A percentile compares a stretch with the other conserved stretches of the same genome.
phyloP scores from a whole-genome alignment of 2,888 invertebrate genomes.

The Acronicta leporina region DNA sequence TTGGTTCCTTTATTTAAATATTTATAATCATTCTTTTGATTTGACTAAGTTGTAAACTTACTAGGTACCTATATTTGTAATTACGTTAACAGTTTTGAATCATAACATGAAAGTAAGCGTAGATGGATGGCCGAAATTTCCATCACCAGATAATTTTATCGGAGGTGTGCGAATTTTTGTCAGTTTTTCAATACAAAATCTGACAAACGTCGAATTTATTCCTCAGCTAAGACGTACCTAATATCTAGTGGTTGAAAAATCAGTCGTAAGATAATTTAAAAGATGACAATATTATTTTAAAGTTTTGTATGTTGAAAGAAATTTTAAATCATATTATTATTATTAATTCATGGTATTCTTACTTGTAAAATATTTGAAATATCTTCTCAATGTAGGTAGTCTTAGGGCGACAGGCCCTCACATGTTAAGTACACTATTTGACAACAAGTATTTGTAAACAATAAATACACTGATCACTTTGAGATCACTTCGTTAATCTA shows the following conservation, averaged over 20 bases:
- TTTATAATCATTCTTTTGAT: slow-evolving; percentile 3
- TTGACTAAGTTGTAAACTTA: slow-evolving; percentile 24
- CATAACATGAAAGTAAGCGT: slow-evolving; percentile 17
- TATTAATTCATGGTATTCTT: neutral
- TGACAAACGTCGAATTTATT: too few relatives aligned
- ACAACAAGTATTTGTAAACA: slow-evolving; percentile 81
- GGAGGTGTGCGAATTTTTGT: too few relatives aligned
- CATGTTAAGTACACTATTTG: slow-evolving; percentile 84
- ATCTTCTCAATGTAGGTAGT: slow-evolving; percentile 26
- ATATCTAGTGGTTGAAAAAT: too few relatives aligned
- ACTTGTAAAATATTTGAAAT: slow-evolving; percentile 44
- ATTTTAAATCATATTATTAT: neutral
- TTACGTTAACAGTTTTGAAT: slow-evolving; percentile 1
- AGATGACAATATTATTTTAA: neutral
- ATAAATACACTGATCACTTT: slow-evolving; percentile 88
- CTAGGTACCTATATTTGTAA: slow-evolving; percentile 17
- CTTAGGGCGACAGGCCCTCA: slow-evolving; percentile 47
- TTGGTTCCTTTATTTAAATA: slow-evolving; percentile 6
- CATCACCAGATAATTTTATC: too few relatives aligned
- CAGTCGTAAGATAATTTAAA: too few relatives aligned
- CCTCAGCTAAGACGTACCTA: too few relatives aligned
- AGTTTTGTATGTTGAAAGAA: too few relatives aligned
- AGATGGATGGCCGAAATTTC: too few relatives aligned
- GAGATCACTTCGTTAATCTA: slow-evolving; percentile 86
- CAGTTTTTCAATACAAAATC: too few relatives aligned